Base-by-base conservation (phyloP, 2,113 vertebrate species). In the Lagopus leucura region DNA sequence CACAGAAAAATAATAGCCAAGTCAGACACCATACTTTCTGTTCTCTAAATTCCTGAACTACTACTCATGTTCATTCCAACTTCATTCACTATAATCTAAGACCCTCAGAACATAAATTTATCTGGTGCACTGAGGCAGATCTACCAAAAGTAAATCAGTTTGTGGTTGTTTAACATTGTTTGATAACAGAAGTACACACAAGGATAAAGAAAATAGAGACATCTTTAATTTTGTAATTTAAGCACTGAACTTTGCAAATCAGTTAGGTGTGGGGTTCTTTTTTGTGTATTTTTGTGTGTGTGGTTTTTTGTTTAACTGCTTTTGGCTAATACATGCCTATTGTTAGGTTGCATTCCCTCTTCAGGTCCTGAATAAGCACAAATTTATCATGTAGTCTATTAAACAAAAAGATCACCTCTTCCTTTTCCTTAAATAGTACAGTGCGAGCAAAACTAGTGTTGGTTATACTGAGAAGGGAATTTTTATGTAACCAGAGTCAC, bases 341-440 rank as follows among this genome's bases (percentile, higher is more conserved):
- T 38, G 5, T 57, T 40, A 12, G 8, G 50, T 27, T n/a, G 63
- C 15, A 2, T 11, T 47, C 16, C 5, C 47, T 72, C n/a, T 79
- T 32, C 21, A 11, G 0, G 3, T 42, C 70, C 36, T 25, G 8
- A 60, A 12, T 72, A 47, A 79, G 20, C 12, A 70, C 3, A 22
- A n/a, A 20, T 30, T 50, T 28, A 14, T n/a, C 4, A 8, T 13
- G 8, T 0, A 20, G 7, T 24, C n/a, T 47, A 9, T 47, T 27
- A 63, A 71, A 48, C 5, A 36, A 11, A 27, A 38, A 36, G 28
- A n/a, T 7, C 50, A 60, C 43, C 11, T 36, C 76, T 81, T 60
- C 36, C 13, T 32, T 58, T 25, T 61, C 36, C 66, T 52, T 60
- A 43, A 52, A 43, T n/a, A 52, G 32, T 5, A 15, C 17, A 22